Base-by-base conservation (phyloP, 1,140 invertebrate species). In the Micrasema longulum region DNA sequence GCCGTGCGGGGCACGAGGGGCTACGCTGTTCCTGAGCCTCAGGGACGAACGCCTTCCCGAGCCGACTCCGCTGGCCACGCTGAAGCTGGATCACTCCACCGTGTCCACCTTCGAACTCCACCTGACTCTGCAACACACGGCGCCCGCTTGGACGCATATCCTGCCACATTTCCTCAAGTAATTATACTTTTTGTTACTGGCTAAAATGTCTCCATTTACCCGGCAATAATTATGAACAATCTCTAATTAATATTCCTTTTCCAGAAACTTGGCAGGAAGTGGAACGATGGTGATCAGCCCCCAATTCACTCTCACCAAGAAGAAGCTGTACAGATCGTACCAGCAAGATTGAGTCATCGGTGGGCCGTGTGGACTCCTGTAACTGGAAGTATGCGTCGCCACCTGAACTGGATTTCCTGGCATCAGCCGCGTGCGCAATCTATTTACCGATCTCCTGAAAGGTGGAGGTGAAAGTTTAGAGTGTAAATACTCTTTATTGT, bases 101-200 rank as follows among this genome's bases (percentile, higher is more conserved):
- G 91, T 95, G 36, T 91, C 93, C 20, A 96, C 94, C 20, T 95
- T 95, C 78, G 93, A 95, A 82, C 85, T 95, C 69, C 92, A 92
- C 80, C 84, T 95, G 31, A 95, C 93, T 14, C 85, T 96, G 26
- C 93, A 92, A 81, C 93, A 95, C 80, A 91, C 92, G 77, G 87
- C 89, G 36, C 91, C 90, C 69, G 89, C 91, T 73, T 96, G 94
- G 94, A 91, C 92, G 72, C 91, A 90, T 73, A 83, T 93, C 75
- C 85, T 95, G 81, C 93, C 92, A 78, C 91, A 93, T 80, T 94
- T 95, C 83, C 87, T 94, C 83, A 94, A 93, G 92, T 94, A 82
- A 91, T 91, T 90, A 76, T 77, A 9, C n/a, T 6, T 60, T 38
- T 31, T 60, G 12, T 53, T n/a, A n/a, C 50, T 31, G 12, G 12